phyloP scores from a whole-genome alignment of 2,888 invertebrate genomes.

The Melanotus villosus region DNA sequence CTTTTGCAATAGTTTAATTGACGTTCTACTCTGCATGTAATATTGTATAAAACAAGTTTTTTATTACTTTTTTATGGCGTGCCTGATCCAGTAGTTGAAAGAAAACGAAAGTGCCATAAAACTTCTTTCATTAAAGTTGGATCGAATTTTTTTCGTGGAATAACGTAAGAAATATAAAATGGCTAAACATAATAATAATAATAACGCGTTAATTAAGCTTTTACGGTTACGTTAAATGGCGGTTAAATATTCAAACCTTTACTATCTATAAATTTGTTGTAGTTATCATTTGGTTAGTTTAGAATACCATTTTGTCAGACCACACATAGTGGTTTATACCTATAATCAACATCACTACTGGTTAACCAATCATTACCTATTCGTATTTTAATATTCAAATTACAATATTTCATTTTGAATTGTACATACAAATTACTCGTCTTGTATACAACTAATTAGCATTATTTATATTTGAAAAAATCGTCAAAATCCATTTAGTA shows the following conservation, averaged over 20 bases:
- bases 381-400: no score
- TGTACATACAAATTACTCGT: no score
- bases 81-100: slow-evolving; percentile 26
- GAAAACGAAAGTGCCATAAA: slow-evolving; percentile 40
- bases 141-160: background rate
- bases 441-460: no score
- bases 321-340: slow-evolving; percentile 11
- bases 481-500: no score
- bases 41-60: slow-evolving; percentile 42
- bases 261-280: background rate
- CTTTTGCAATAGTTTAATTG: slow-evolving; percentile 50
- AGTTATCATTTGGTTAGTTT: background rate
- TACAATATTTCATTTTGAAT: no score
- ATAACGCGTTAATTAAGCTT: background rate
- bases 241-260: background rate
- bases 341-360: no score
- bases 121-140: background rate
- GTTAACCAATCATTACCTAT: no score
- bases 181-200: background rate
- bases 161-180: background rate
- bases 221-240: background rate
- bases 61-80: slow-evolving; percentile 38
- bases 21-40: slow-evolving; percentile 44
- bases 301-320: background rate
- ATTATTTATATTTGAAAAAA: no score